Conservation (phyloP, 2,113 vertebrate genomes). For the Panurus biarmicus region DNA sequence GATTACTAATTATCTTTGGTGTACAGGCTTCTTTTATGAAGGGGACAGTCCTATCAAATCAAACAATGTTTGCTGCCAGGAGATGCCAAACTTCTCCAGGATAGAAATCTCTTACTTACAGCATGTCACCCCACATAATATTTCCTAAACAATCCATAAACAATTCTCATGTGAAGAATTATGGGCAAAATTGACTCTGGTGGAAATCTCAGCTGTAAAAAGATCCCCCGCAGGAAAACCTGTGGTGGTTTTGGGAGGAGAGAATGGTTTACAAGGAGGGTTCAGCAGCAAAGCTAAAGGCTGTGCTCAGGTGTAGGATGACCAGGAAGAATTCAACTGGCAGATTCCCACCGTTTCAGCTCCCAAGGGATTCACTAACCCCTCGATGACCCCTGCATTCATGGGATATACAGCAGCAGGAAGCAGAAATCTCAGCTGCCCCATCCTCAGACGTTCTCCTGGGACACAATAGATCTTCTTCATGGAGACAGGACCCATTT, state of each 20-base stretch:
- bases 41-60: background rate
- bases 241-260: background rate
- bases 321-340: background rate
- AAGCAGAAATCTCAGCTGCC: background rate
- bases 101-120: background rate
- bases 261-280: background rate
- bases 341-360: background rate
- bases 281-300: background rate
- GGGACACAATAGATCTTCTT: background rate
- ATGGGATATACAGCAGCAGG: background rate
- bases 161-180: background rate
- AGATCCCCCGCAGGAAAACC: background rate
- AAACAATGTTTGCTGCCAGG: background rate
- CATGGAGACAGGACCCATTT: background rate
- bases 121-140: background rate
- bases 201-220: background rate
- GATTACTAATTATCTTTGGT: background rate
- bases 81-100: background rate
- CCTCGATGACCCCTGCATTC: background rate
- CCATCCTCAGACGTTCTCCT: background rate
- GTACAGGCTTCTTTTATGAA: background rate
- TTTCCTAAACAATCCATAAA: background rate
- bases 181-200: accelerated
- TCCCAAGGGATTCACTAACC: background rate
- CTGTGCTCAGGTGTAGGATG: background rate